These are phyloP conservation scores for Clarias gariepinus DNA, from an alignment of 2,113 vertebrate species.

Conservation along the genomic window DNA sequence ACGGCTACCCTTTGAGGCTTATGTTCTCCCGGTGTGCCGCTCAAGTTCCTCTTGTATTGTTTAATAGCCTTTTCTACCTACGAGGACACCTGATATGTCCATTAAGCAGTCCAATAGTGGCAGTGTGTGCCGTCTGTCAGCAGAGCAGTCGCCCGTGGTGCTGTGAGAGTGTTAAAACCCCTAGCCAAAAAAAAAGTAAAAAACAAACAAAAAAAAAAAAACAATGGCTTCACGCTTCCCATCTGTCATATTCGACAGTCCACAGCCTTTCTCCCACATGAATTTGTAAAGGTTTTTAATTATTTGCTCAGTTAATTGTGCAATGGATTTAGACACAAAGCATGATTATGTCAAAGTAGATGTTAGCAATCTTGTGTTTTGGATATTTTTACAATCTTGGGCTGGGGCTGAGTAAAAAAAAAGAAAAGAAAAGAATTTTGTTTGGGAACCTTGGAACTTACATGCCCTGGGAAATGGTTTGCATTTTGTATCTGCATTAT, in stretches of 20 bases:
- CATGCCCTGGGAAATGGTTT: not conserved
- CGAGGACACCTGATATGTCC: conserved; percentile 55
- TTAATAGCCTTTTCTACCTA: conserved; percentile 53
- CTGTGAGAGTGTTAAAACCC: conserved; percentile 41
- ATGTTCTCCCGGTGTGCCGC: conserved; percentile 41
- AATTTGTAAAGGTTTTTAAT: conserved; percentile 27
- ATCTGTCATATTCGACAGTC: conserved; percentile 9
- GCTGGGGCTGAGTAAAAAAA: not conserved
- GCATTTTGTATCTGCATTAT: not conserved
- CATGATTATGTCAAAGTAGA: not conserved
- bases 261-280: not conserved
- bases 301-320: conserved; percentile 22
- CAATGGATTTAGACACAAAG: not conserved
- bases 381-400: not conserved
- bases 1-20: conserved; percentile 36
- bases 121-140: conserved; percentile 51
- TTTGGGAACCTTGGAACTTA: not conserved
- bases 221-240: conserved; percentile 21
- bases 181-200: not conserved
- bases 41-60: conserved; percentile 53
- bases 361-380: not conserved
- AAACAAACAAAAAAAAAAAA: not conserved
- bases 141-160: conserved; percentile 42
- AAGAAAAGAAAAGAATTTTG: not conserved
- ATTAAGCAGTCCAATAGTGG: conserved; percentile 56